Evolutionary conservation across 2,888 invertebrate species (phyloP), one percentile per base, ranked within the genome.

Genomic region (Drosophila mimetica): DNA sequence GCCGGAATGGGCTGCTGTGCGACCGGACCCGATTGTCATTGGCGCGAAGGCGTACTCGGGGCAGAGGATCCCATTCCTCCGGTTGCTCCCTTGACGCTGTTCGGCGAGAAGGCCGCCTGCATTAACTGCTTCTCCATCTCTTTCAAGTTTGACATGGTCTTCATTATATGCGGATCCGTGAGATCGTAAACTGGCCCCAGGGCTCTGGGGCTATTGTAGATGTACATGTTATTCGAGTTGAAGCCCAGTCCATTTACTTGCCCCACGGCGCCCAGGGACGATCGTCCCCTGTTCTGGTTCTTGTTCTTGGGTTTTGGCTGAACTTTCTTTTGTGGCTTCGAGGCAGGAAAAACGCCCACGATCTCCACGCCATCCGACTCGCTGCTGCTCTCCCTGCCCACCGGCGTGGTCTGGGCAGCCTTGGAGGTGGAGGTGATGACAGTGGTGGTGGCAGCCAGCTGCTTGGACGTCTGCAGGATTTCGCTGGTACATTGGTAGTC

Each of bases 351-450:
- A 5, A 90, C 88, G 3, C 90, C 91, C 18, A 91, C 89, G 53
- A 92, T 90, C 76, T 92, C 92, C 4, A 92, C 92, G 28, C 91
- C 89, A 67, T 92, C 92, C 14, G 91, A 91, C 47, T 91, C 91
- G 54, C 91, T 91, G 67, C 91, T 90, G 55, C 90, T 91, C 54
- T 88, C 89, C 13, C 88, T 79, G 20, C 81, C 77, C 8, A 59
- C 47, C 1, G 75, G 57, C 13, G 37, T 42, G 3, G 63, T 46
- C 16, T 55, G 47, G 16, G 34, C 1, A 46, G 61, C 30, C 52
- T 69, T 37, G 37, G 51, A 47, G 22, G 52, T 44, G 50, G 50
- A 37, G n/a, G 57, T 57, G 14, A 47, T 57, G 34, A 48, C 39
- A 51, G 16, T 73, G 54, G 18, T 73, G 36, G 46, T 44, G 34